These are phyloP conservation scores for Mus caroli DNA, from an alignment of 2,797 vertebrate species.

Conservation along the genomic window DNA sequence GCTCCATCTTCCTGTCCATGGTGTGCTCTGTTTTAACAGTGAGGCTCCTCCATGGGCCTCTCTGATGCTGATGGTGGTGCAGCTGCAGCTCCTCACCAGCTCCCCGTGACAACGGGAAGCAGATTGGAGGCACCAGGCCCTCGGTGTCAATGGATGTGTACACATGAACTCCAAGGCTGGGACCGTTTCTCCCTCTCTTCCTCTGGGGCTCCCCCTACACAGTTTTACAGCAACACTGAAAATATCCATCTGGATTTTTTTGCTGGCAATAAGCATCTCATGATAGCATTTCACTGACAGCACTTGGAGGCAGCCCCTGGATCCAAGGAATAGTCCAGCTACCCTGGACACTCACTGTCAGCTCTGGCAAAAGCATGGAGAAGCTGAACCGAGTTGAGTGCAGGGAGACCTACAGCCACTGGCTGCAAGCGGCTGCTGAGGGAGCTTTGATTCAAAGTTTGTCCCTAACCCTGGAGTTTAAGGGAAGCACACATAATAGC, in stretches of 20 bases:
- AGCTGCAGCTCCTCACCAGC: constrained; percentile 76
- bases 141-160: constrained; percentile 16
- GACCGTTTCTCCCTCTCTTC: constrained; percentile 27
- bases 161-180: background rate
- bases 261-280: background rate
- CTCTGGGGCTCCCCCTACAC: background rate
- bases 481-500: constrained; percentile 3
- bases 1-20: background rate
- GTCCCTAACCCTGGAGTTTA: background rate
- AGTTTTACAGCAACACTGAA: constrained; percentile 40
- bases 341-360: background rate
- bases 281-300: constrained; percentile 55
- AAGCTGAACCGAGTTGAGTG: background rate
- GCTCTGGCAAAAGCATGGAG: background rate
- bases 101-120: constrained; percentile 55
- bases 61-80: background rate
- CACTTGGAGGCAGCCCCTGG: constrained; percentile 12
- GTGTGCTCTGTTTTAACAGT: background rate
- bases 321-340: background rate
- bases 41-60: background rate
- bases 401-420: background rate
- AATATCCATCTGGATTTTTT: constrained; percentile 71
- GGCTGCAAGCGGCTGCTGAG: background rate
- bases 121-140: constrained; percentile 63
- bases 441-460: background rate